Conservation (phyloP, 2,888 invertebrate species). For the Hydraecia micacea region DNA sequence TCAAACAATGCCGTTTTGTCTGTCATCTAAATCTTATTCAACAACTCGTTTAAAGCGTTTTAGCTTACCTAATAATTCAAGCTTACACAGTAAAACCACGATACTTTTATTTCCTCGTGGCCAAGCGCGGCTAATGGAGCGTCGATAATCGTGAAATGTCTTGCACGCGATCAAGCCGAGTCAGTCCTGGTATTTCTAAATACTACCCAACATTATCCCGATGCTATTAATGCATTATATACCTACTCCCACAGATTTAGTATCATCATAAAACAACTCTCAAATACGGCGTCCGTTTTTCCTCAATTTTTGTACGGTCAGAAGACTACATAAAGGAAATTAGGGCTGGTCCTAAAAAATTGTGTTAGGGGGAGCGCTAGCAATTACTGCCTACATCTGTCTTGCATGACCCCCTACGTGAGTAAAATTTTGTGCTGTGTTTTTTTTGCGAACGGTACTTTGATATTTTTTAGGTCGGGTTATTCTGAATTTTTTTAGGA, state of each 20-base stretch:
- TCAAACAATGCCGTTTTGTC: too few species aligned
- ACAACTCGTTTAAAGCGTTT: neutral
- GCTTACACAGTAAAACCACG: neutral
- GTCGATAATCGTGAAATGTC: slow-evolving; percentile 51
- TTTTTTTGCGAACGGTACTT: slow-evolving; percentile 32
- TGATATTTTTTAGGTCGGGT: neutral
- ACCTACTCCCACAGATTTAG: slow-evolving; percentile 39
- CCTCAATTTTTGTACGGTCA: slow-evolving; percentile 54
- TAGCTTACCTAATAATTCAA: neutral
- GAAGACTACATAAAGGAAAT: slow-evolving; percentile 40
- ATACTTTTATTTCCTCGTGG: slow-evolving; percentile 29
- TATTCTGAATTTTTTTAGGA: slow-evolving; percentile 33
- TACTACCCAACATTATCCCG: slow-evolving; percentile 40
- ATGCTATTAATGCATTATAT: slow-evolving; percentile 47
- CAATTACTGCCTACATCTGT: slow-evolving; percentile 49
- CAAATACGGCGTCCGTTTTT: slow-evolving; percentile 46
- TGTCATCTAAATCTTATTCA: neutral
- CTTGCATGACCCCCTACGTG: slow-evolving; percentile 49
- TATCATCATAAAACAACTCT: slow-evolving; percentile 47
- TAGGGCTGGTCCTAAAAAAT: slow-evolving; percentile 32
- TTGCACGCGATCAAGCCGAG: slow-evolving; percentile 46
- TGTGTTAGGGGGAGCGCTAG: slow-evolving; percentile 4
- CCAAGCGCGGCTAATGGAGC: slow-evolving; percentile 44
- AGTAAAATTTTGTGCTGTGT: slow-evolving; percentile 20
- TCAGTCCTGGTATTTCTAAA: slow-evolving; percentile 39